Conservation (phyloP, 2,888 invertebrate species). For the Rhingia rostrata region DNA sequence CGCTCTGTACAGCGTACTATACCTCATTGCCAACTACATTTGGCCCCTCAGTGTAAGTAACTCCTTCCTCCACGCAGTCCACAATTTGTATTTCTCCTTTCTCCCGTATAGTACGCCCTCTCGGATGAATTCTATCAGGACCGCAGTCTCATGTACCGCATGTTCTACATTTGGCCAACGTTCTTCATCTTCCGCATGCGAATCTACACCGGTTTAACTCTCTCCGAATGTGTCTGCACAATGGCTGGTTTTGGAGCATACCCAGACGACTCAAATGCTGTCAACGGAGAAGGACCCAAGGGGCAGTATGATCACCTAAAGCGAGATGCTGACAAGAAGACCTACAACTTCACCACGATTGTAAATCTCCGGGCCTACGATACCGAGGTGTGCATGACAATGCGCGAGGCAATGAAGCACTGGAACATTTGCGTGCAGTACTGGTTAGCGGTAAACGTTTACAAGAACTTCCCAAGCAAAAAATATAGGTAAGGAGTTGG, state of each 20-base stretch:
- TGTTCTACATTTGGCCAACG: conserved; percentile 93
- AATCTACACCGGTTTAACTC: conserved; percentile 93
- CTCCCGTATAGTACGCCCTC: conserved; percentile 88
- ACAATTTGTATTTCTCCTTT: conserved; percentile 11
- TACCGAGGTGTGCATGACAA: conserved; percentile 91
- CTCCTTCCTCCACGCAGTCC: background rate
- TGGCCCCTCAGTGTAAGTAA: conserved; percentile 90
- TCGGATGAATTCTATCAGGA: conserved; percentile 89
- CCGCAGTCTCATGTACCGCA: conserved; percentile 89
- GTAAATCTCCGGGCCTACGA: conserved; percentile 92
- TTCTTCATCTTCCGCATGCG: conserved; percentile 95
- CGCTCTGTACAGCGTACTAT: conserved; percentile 87
- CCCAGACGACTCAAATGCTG: conserved; percentile 88
- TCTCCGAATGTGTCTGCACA: conserved; percentile 97
- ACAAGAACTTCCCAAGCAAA: conserved; percentile 91
- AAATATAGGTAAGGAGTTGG: conserved; percentile 81
- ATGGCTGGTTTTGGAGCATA: conserved; percentile 96
- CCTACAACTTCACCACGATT: conserved; percentile 91
- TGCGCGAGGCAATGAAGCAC: conserved; percentile 93
- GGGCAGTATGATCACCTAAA: conserved; percentile 86
- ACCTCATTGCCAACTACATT: conserved; percentile 86
- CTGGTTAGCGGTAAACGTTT: conserved; percentile 96
- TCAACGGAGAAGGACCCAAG: conserved; percentile 93
- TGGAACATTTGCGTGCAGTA: conserved; percentile 99
- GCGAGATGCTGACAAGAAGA: conserved; percentile 83